These are phyloP conservation scores for Ctenicera cuprea DNA, from an alignment of 2,888 invertebrate species.

Conservation along the genomic window DNA sequence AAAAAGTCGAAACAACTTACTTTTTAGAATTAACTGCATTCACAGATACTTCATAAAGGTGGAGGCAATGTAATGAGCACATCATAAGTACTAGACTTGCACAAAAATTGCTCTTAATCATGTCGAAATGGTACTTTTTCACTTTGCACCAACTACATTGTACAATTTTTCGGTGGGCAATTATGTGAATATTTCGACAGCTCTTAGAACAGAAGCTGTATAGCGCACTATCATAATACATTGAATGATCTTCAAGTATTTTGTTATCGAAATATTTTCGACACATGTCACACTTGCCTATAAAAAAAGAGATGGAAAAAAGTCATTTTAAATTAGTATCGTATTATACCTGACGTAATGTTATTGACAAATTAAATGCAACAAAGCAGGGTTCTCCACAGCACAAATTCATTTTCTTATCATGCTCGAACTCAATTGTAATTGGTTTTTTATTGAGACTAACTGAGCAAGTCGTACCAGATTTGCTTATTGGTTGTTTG, in stretches of 20 bases:
- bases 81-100: constrained; percentile 82
- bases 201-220: constrained; percentile 91
- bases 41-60: constrained; percentile 86
- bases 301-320: constrained; percentile 52
- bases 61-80: constrained; percentile 94
- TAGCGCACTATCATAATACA: constrained; percentile 81
- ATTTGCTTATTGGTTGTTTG: constrained; percentile 72
- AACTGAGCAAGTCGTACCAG: constrained; percentile 85
- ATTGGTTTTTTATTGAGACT: constrained; percentile 86
- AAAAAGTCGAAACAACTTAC: constrained; percentile 66
- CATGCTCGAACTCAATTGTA: constrained; percentile 85
- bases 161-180: constrained; percentile 90
- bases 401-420: constrained; percentile 81
- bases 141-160: constrained; percentile 97
- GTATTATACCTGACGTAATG: constrained; percentile 79
- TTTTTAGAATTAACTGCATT: constrained; percentile 84
- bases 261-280: constrained; percentile 87
- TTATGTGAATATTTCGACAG: constrained; percentile 93
- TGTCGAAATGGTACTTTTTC: constrained; percentile 97
- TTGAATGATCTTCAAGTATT: constrained; percentile 80
- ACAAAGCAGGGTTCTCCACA: constrained; percentile 95
- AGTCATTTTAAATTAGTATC: background rate
- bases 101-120: constrained; percentile 80
- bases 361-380: constrained; percentile 95
- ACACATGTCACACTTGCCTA: constrained; percentile 90